Percentiles rank a stretch among this genome's conserved stretches.
phyloP scores from a whole-genome alignment of 1,140 invertebrate species.

The Cheumatopsyche charites region DNA sequence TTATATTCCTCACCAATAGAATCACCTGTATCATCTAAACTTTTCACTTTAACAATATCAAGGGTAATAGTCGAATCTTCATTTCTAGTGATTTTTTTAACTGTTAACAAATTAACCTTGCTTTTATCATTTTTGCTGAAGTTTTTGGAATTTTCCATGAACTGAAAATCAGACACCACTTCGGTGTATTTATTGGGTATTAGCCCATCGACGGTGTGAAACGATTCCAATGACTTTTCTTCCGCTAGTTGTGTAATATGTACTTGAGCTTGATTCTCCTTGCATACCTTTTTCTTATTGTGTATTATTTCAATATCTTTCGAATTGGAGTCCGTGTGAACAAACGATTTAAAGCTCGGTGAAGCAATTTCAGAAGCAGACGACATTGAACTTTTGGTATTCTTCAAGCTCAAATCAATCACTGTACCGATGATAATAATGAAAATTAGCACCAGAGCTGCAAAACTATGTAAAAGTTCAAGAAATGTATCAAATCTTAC shows the following conservation, averaged over 20 bases:
- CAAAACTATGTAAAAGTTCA: constrained; percentile 32
- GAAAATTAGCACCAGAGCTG: constrained; percentile 28
- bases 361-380: constrained; percentile 17
- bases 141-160: constrained; percentile 36
- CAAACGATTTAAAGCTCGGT: constrained; percentile 44
- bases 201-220: constrained; percentile 39
- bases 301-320: neutral
- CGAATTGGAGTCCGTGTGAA: constrained; percentile 32
- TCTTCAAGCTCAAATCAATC: constrained; percentile 30
- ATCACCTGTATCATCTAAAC: constrained; percentile 1
- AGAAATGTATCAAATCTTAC: too few species aligned
- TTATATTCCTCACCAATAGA: constrained; percentile 8
- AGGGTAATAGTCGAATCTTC: constrained; percentile 38
- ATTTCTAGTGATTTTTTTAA: constrained; percentile 41
- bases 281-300: constrained; percentile 3
- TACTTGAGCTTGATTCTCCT: constrained; percentile 15
- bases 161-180: constrained; percentile 36
- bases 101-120: constrained; percentile 40
- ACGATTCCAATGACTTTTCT: constrained; percentile 35
- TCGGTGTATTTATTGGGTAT: constrained; percentile 45
- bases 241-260: constrained; percentile 31
- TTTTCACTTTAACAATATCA: constrained; percentile 39
- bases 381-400: neutral
- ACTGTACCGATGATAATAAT: constrained; percentile 40
- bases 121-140: constrained; percentile 11